Evolutionary conservation across 2,797 vertebrate species (phyloP).

Genomic region (Bucorvus abyssinicus): DNA sequence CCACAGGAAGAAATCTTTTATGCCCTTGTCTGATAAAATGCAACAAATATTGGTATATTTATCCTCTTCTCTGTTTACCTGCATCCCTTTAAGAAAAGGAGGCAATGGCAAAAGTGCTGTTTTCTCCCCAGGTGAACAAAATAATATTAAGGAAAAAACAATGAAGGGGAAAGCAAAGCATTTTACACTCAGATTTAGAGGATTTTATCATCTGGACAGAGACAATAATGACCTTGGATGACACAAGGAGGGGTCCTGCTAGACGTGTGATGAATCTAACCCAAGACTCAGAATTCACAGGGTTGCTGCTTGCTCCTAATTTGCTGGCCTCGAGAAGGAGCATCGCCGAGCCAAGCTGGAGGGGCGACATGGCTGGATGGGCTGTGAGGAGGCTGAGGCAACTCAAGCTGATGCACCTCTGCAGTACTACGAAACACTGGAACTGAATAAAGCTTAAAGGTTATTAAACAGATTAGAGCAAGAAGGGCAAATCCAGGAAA

Average conservation of each 20-base stretch:
- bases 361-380: no score
- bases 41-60: background rate
- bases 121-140: background rate
- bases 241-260: background rate
- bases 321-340: background rate
- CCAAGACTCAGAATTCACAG: background rate
- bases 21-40: background rate
- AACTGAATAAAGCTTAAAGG: background rate
- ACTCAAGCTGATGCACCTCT: no score
- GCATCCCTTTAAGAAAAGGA: background rate
- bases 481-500: no score
- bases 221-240: background rate
- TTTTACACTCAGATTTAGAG: background rate
- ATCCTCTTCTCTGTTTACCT: background rate
- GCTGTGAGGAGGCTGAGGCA: background rate
- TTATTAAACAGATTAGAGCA: no score
- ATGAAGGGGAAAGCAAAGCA: background rate
- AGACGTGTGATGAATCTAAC: background rate
- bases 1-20: background rate
- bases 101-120: background rate
- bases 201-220: background rate
- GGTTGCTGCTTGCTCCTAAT: background rate
- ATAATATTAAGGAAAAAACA: background rate
- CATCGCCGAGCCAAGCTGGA: no score
- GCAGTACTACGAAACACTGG: no score